Percentiles rank a stretch among this genome's conserved stretches.
These are phyloP conservation scores for Cheiracanthium punctorium DNA, from an alignment of 2,888 invertebrate genomes.

Conservation along the genomic window DNA sequence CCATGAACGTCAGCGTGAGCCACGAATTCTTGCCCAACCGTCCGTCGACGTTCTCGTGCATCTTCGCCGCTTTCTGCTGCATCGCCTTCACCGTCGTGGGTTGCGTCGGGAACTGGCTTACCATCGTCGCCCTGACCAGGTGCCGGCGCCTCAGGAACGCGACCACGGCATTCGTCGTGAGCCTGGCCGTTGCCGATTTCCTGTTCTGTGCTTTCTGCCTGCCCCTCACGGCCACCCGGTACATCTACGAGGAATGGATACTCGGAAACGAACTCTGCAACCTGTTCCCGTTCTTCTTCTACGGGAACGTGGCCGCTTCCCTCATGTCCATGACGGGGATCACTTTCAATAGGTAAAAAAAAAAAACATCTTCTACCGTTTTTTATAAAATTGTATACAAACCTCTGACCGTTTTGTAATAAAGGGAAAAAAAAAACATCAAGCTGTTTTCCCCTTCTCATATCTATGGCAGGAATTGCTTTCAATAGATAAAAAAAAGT, in stretches of 20 bases:
- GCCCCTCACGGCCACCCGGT: constrained; percentile 91
- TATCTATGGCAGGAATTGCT: too few relatives aligned
- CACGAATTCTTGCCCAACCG: constrained; percentile 27
- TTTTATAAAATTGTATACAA: too few relatives aligned
- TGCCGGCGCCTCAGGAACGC: constrained; percentile 79
- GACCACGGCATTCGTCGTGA: constrained; percentile 93
- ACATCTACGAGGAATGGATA: constrained; percentile 84
- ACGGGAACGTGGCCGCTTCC: constrained; percentile 72
- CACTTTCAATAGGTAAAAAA: constrained; percentile 73
- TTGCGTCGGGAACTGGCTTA: constrained; percentile 71
- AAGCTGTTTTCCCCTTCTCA: too few relatives aligned
- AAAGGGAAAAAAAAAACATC: too few relatives aligned
- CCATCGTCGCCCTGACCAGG: constrained; percentile 81
- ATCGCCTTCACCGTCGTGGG: constrained; percentile 88
- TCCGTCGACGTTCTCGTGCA: constrained; percentile 77
- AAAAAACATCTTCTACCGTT: too few relatives aligned
- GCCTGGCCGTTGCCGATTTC: constrained; percentile 91
- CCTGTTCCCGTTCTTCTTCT: constrained; percentile 72
- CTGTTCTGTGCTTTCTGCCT: constrained; percentile 90
- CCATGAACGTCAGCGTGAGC: not conserved
- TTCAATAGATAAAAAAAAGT: too few relatives aligned
- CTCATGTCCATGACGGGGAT: constrained; percentile 72
- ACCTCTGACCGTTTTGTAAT: too few relatives aligned
- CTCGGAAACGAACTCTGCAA: constrained; percentile 83
- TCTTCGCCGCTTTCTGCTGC: constrained; percentile 86